Base-by-base conservation (phyloP, 1,140 invertebrate genomes). In the Holcopasites calliopsidis region DNA sequence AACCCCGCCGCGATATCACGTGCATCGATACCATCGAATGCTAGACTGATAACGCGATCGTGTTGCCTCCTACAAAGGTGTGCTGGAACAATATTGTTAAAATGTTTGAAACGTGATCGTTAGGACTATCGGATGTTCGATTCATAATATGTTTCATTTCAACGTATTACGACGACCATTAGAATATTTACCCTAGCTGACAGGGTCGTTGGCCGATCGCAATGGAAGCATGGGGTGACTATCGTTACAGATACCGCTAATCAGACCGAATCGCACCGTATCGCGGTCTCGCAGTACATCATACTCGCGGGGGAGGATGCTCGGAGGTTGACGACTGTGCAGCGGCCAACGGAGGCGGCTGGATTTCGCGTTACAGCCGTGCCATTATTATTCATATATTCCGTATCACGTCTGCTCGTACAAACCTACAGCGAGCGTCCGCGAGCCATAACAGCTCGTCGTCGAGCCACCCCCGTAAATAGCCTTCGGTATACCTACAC, bases 331-430 rank as follows among this genome's bases (percentile, higher is more conserved):
- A 84, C 83, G 82, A 84, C 61, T 74, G 71, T 42, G 71, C 21
- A 74, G 66, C 81, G 75, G 80, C 61, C 65, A 76, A 76, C 68
- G 83, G 83, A 81, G 82, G 77, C 16, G 65, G 83, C 79, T 65
- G 86, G 82, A 82, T 88, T 85, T 84, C 82, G 78, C 88, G 83
- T 86, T 89, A 87, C 85, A 79, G 74, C 76, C 73, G 66, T 81
- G 77, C 79, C 89, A 92, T 92, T 91, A 90, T 90, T 91, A 91
- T 91, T 92, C 90, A 92, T 92, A 91, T 91, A 91, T 91, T 91
- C 90, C 85, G 83, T 87, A 88, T 89, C 90, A 90, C 86, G 90
- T 90, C 86, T 90, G 88, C 87, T 89, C 85, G 77, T 88, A 87
- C 86, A 85, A 87, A 88, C 85, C 82, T 83, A 84, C 78, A 84